Evolutionary conservation across 2,888 invertebrate species (phyloP).

Genomic region (Dorcus parallelipipedus): DNA sequence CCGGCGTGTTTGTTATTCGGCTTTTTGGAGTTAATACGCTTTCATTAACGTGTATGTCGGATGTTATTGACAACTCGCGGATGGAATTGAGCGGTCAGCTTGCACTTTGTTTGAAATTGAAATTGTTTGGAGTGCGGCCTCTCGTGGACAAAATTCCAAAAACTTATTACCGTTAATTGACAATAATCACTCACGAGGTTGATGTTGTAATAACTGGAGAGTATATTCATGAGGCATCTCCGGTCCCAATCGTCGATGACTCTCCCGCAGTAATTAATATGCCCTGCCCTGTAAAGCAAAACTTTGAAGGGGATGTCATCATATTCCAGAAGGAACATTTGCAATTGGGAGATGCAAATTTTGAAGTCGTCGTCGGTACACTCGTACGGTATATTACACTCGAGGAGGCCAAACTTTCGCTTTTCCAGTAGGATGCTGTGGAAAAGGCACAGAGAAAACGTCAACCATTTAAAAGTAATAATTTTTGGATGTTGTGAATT

Average conservation of each 20-base stretch:
- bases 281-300: conserved; percentile 66
- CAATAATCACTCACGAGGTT: conserved; percentile 60
- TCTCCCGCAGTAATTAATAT: conserved; percentile 83
- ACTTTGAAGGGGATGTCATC: conserved; percentile 72
- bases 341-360: conserved; percentile 81
- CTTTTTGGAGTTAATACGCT: too few species aligned
- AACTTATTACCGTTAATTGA: too few species aligned
- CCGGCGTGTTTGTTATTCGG: too few species aligned
- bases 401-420: conserved; percentile 67
- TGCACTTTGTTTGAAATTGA: too few species aligned
- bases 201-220: conserved; percentile 70
- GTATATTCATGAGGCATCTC: conserved; percentile 71
- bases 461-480: conserved; percentile 67
- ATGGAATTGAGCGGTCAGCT: too few species aligned
- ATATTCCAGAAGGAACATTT: conserved; percentile 78
- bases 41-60: too few species aligned
- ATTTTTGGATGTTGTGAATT: conserved; percentile 58
- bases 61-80: too few species aligned
- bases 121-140: too few species aligned
- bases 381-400: conserved; percentile 88
- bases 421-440: conserved; percentile 80
- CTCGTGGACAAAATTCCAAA: too few species aligned
- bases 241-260: conserved; percentile 91
- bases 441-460: conserved; percentile 83
- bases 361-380: conserved; percentile 85